phyloP scores from a whole-genome alignment of 2,888 invertebrate species.

The Tillus elongatus region DNA sequence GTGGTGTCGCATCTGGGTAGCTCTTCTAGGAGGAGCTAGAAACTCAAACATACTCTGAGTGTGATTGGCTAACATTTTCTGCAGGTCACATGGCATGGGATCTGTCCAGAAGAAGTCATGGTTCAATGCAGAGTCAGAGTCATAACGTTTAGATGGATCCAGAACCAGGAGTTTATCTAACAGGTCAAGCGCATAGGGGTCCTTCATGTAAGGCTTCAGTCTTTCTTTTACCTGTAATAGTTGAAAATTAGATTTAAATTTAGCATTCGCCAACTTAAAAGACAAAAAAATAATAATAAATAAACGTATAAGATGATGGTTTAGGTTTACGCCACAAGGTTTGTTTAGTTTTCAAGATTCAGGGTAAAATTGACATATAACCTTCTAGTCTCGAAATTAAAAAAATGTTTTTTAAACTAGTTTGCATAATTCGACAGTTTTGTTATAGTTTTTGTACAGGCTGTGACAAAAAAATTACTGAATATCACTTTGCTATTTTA shows the following conservation, averaged over 20 bases:
- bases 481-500: too few relatives aligned
- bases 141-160: slow-evolving; percentile 81
- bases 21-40: slow-evolving; percentile 65
- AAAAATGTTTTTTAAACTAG: too few relatives aligned
- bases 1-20: slow-evolving; percentile 59
- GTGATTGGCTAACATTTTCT: slow-evolving; percentile 85
- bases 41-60: slow-evolving; percentile 94
- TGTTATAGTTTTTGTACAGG: too few relatives aligned
- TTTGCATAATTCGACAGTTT: too few relatives aligned
- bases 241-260: too few relatives aligned
- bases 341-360: too few relatives aligned
- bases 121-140: slow-evolving; percentile 88
- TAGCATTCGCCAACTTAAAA: too few relatives aligned
- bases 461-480: too few relatives aligned
- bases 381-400: too few relatives aligned
- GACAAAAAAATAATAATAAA: slow-evolving; percentile 17
- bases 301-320: too few relatives aligned
- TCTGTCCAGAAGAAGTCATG: slow-evolving; percentile 99
- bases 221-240: slow-evolving; percentile 72
- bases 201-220: slow-evolving; percentile 81
- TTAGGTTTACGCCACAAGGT: too few relatives aligned
- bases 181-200: slow-evolving; percentile 85
- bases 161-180: slow-evolving; percentile 84
- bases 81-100: slow-evolving; percentile 88
- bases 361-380: too few relatives aligned